phyloP scores from a whole-genome alignment of 2,888 invertebrate genomes.

The Formica aserva region DNA sequence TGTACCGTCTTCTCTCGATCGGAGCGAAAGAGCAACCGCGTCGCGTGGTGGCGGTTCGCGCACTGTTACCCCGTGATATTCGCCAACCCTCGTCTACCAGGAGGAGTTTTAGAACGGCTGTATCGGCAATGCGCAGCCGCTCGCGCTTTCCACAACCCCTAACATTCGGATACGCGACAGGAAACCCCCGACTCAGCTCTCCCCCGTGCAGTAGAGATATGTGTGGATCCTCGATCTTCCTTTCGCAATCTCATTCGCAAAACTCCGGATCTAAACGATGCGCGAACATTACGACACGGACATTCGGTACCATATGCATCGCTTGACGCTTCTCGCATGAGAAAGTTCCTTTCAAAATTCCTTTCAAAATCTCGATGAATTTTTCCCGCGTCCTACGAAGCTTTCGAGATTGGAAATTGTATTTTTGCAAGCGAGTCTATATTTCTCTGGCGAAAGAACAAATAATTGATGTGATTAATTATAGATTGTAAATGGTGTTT shows the following conservation, averaged over 20 bases:
- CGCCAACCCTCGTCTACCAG: conserved; percentile 72
- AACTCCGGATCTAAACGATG: neutral
- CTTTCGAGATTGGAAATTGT: too few relatives aligned
- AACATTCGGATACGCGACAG: neutral
- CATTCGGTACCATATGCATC: conserved; percentile 7
- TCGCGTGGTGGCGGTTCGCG: conserved; percentile 83
- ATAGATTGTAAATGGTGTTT: neutral
- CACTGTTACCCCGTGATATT: conserved; percentile 78
- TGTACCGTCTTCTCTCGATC: neutral
- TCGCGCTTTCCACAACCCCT: conserved; percentile 46
- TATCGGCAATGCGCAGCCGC: conserved; percentile 69
- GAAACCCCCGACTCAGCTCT: neutral
- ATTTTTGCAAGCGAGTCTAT: neutral
- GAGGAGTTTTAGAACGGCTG: conserved; percentile 62
- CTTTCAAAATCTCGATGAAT: neutral
- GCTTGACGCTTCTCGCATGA: neutral
- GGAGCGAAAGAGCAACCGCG: conserved; percentile 77
- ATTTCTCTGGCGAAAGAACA: neutral
- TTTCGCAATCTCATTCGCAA: conserved; percentile 4
- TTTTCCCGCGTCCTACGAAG: neutral
- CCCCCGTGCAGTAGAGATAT: neutral
- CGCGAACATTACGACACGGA: neutral
- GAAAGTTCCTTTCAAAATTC: neutral
- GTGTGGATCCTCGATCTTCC: conserved; percentile 25
- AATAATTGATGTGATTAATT: conserved; percentile 32